Conservation (phyloP, 92 coral and sea anemone species). For the Parazoanthus atlanticus region DNA sequence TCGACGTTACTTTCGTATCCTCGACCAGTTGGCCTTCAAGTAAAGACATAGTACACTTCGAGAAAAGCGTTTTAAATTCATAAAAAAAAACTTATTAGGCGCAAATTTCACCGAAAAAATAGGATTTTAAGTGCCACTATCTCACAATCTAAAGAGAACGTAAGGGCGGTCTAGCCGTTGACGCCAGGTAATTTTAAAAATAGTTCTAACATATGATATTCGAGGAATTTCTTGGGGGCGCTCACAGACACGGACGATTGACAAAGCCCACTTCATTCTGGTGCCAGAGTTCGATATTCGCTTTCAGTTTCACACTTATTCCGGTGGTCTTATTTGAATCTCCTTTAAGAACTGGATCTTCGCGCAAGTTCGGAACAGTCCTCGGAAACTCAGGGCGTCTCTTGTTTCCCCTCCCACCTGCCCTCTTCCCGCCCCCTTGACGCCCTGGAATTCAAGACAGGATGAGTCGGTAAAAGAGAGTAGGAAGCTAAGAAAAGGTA, state of each 20-base stretch:
- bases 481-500: no score
- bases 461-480: neutral
- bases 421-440: no score
- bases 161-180: no score
- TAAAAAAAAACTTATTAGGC: no score
- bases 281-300: neutral
- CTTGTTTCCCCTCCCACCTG: neutral
- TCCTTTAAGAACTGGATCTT: neutral
- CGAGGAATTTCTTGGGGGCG: neutral
- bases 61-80: neutral
- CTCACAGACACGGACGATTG: neutral
- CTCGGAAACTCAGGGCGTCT: neutral
- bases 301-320: no score
- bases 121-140: neutral
- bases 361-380: neutral
- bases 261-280: neutral
- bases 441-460: neutral
- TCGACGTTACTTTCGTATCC: neutral
- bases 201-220: no score
- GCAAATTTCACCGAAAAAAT: neutral
- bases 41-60: no score
- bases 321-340: no score
- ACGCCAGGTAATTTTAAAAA: no score
- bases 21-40: no score
- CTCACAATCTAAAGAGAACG: neutral